Evolutionary conservation across 2,113 vertebrate species (phyloP).

Genomic region (Otocyon megalotis): DNA sequence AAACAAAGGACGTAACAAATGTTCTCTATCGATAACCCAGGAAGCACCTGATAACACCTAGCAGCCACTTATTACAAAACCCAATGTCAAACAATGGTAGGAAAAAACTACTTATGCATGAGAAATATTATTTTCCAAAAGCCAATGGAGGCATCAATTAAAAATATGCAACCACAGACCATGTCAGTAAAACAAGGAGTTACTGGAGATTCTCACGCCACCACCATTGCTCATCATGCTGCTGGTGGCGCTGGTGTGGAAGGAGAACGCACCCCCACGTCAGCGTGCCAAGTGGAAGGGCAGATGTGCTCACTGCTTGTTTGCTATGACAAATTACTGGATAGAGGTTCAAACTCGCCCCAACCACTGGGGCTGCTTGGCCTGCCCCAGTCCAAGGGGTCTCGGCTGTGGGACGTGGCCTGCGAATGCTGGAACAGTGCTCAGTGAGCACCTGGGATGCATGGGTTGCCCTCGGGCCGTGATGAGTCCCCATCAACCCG

Average conservation of each 20-base stretch:
- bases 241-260: not conserved
- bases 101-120: not conserved
- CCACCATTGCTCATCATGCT: rapidly evolving
- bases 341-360: rapidly evolving
- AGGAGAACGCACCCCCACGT: rapidly evolving
- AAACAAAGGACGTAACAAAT: not conserved
- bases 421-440: rapidly evolving
- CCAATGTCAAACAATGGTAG: rapidly evolving
- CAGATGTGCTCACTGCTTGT: rapidly evolving
- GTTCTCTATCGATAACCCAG: not conserved
- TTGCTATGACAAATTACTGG: rapidly evolving
- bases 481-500: rapidly evolving
- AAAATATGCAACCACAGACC: not conserved
- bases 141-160: not conserved
- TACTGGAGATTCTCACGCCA: rapidly evolving
- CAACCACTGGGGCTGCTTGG: rapidly evolving
- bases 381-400: not conserved
- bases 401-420: not conserved
- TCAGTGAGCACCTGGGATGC: not conserved
- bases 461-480: rapidly evolving
- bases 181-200: not conserved
- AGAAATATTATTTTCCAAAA: not conserved
- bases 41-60: no score
- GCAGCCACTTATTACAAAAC: not conserved
- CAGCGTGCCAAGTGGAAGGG: rapidly evolving